Evolutionary conservation across 2,888 invertebrate genomes (phyloP), one percentile per base, ranked within the genome.

Genomic region (Cryptocephalus primarius): DNA sequence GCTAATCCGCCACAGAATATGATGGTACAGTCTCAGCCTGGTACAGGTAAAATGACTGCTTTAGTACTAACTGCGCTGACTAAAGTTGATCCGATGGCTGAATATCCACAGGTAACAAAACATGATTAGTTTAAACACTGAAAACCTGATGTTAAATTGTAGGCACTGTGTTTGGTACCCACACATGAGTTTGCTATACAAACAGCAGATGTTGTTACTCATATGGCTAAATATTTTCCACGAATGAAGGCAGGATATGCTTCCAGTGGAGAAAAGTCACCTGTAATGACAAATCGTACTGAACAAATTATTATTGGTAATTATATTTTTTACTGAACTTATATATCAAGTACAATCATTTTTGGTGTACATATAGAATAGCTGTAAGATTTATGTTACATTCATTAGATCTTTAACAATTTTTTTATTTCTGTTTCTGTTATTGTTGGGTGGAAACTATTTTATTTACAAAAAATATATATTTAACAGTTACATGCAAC

Each of bases 31-130:
- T 93, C 95, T 46, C 99, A 99, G 67, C 95, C 94, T 40, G 99
- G 99, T 49, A 99, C 99, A 45, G 99, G 99, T 40, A 99, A 99
- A 76, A 99, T 99, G 1, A 99, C 99, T 33, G 96, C 99, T 8
- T 99, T 99, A 75, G 90, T 94, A 10, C 73, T 99, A 50, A 94
- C 96, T 0, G 95, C 97, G 93, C 72, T 99, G 38, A 92, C 90
- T 62, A 78, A 96, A 62, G 90, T 97, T 3, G 88, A 97, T 66
- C 71, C 85, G 1, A 72, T 73, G 10, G 77, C 85, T 57, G 77
- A 82, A 55, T 85, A 85, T 70, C 91, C 96, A 13, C 96, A 96
- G 78, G 92, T 22, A 6, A 22, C 3, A 22, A 22, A 22, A 80
- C 65, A 42, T 12, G 22, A 42, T 13, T 14, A 10, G 13, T 22